These are phyloP conservation scores for Raja brachyura DNA, from an alignment of 2,113 vertebrate genomes.

Conservation along the genomic window DNA sequence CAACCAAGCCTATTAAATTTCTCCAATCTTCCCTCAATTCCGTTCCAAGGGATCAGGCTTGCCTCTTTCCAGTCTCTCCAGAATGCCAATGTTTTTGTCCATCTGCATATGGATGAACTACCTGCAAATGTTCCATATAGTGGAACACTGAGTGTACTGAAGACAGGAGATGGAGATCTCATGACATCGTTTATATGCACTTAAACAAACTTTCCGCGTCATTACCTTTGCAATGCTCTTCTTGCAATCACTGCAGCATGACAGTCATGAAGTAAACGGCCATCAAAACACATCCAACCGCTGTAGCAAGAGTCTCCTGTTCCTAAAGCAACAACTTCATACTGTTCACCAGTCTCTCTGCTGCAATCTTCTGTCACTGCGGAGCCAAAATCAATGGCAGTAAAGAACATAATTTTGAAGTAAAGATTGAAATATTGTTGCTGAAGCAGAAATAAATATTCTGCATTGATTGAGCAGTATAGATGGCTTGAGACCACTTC, in stretches of 20 bases:
- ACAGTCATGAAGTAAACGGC: slow-evolving; percentile 67
- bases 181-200: neutral
- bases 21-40: neutral
- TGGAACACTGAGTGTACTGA: neutral
- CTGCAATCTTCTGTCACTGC: slow-evolving; percentile 45
- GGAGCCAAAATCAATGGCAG: neutral
- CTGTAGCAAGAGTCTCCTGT: slow-evolving; percentile 57
- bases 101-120: neutral
- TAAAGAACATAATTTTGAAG: neutral
- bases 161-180: neutral
- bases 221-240: slow-evolving; percentile 70
- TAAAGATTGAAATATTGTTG: neutral
- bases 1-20: neutral
- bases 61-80: neutral
- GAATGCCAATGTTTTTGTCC: neutral
- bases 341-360: slow-evolving; percentile 47
- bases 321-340: slow-evolving; percentile 70
- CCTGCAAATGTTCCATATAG: neutral
- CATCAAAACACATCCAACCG: slow-evolving; percentile 62
- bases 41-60: neutral
- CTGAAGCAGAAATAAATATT: neutral
- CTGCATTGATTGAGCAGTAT: neutral
- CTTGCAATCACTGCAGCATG: slow-evolving; percentile 66
- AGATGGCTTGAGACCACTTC: neutral
- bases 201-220: neutral